phyloP scores from a whole-genome alignment of 2,888 invertebrate genomes.

The Idaea straminata region DNA sequence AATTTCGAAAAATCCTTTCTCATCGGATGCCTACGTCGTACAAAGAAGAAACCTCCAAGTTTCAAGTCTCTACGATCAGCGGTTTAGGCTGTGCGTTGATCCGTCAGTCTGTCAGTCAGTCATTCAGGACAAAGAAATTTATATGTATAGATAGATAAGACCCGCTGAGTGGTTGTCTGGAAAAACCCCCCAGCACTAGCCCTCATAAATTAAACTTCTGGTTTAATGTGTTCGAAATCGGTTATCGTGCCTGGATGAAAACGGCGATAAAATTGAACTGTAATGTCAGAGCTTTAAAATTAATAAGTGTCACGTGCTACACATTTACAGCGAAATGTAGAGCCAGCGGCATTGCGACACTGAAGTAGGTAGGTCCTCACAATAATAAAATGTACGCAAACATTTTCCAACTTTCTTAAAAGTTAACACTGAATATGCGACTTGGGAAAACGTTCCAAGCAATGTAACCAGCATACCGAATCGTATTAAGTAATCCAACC shows the following conservation, averaged over 20 bases:
- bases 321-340: background rate
- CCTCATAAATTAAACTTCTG: conserved; percentile 17
- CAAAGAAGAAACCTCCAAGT: no score
- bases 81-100: no score
- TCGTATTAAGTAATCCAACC: conserved; percentile 32
- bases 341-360: background rate
- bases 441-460: conserved; percentile 8
- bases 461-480: conserved; percentile 20
- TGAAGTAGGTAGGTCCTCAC: background rate
- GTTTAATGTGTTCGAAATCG: conserved; percentile 11
- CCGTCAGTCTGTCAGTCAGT: no score
- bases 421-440: conserved; percentile 2
- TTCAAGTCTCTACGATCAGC: no score
- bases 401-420: conserved; percentile 10
- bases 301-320: conserved; percentile 2
- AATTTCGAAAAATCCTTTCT: no score
- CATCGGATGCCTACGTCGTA: no score
- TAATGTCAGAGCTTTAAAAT: background rate
- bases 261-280: conserved; percentile 11
- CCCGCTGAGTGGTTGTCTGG: background rate
- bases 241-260: conserved; percentile 12
- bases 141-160: background rate
- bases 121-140: no score
- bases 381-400: background rate
- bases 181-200: conserved; percentile 1